Conservation (phyloP, 2,888 invertebrate species). For the Osmoderma eremita region DNA sequence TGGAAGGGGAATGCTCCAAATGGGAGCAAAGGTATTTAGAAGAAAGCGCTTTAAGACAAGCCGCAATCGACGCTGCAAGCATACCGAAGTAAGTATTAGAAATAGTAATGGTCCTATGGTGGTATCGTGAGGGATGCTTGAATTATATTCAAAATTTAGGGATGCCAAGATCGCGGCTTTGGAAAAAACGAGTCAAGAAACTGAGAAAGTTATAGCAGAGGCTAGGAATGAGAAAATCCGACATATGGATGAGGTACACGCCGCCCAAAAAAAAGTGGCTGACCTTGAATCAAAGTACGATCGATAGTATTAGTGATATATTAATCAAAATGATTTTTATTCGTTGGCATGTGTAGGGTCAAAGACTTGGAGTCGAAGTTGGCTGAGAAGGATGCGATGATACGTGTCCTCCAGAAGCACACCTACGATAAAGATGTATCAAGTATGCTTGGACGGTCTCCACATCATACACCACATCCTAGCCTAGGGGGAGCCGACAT, state of each 20-base stretch:
- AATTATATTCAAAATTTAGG: conserved; percentile 61
- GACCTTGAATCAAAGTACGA: conserved; percentile 83
- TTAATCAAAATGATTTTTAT: conserved; percentile 1
- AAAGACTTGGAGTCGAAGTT: conserved; percentile 89
- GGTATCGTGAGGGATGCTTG: neutral
- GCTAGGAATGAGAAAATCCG: conserved; percentile 86
- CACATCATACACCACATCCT: conserved; percentile 66
- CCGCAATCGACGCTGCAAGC: conserved; percentile 83
- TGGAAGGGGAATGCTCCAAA: conserved; percentile 84
- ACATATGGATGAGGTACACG: conserved; percentile 89
- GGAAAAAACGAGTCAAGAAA: conserved; percentile 84
- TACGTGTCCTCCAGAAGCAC: conserved; percentile 85
- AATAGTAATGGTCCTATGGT: conserved; percentile 2
- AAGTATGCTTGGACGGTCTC: conserved; percentile 64
- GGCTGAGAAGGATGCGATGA: conserved; percentile 90
- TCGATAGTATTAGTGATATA: conserved; percentile 15
- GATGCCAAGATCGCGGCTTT: conserved; percentile 87
- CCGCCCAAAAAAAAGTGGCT: conserved; percentile 85
- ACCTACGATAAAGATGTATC: conserved; percentile 77
- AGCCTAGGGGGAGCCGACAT: conserved; percentile 65
- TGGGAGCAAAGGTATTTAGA: conserved; percentile 89
- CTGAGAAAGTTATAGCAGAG: conserved; percentile 86
- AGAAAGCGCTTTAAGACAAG: conserved; percentile 81
- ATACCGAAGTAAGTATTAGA: conserved; percentile 70
- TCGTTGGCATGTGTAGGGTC: conserved; percentile 65